Base-by-base conservation (phyloP, 2,888 invertebrate genomes). In the Oxyteleia sp. region DNA sequence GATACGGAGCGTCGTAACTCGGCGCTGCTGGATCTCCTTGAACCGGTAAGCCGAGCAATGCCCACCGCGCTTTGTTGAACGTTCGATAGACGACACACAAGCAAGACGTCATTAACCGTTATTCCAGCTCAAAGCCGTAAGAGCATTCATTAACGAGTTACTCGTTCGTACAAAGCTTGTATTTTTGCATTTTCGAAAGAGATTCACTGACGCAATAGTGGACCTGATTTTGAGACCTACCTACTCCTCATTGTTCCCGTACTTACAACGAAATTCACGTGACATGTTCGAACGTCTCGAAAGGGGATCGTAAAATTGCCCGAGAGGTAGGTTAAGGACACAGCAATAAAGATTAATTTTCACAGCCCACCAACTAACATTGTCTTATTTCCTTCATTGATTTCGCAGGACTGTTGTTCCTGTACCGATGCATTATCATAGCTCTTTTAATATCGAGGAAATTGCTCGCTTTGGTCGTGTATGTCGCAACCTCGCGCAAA, bases 1-100 rank as follows among this genome's bases (percentile, higher is more conserved):
- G 90, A 92, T 91, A 88, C 90, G 91, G 90, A 91, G 86, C 90
- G 90, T 89, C 89, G 91, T 91, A 91, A 89, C 89, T 91, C 89
- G 88, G 87, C 86, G 87, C 86, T 84, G 78, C 88, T 88, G 87
- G 89, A 85, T 93, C 91, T 92, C 93, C 92, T 93, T 93, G 92
- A 92, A 92, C 91, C 88, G 88, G 87, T 87, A 83, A 87, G 61
- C 51, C 80, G 86, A 87, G 84, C 86, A 83, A 87, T 86, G 85
- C 66, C 84, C 85, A 88, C 87, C 89, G 88, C 87, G 89, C 89
- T 89, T 89, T 87, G 84, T 82, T 41, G 45, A 76, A 49, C 35
- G 64, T 53, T 63, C 41, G 45, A 63, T 63, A 66, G 61, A 82
- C 66, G 55, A 72, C 79, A 74, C 38, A 49, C 38, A 8, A 41